Evolutionary conservation across 1,140 invertebrate genomes (phyloP), one percentile per base, ranked within the genome.

Genomic region (Ditylenchus dipsaci): DNA sequence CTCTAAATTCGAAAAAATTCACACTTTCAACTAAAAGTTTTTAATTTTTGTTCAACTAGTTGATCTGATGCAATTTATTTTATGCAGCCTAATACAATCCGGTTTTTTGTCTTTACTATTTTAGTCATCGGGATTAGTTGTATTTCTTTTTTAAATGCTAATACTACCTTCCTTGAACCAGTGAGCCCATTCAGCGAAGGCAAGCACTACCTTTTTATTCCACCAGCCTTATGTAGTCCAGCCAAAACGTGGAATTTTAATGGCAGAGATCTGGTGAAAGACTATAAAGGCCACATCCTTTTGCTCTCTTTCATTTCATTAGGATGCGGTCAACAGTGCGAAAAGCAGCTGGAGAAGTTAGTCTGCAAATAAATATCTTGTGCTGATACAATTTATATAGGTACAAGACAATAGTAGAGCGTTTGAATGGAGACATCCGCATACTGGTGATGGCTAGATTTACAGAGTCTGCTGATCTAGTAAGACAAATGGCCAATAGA

Each of bases 201-300:
- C 33, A 3, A 38, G 33, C 33, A 38, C 3, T 38, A 5, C 11
- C 3, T 38, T 38, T 38, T 38, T 38, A 38, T 11, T 38, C 3
- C 33, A 1, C 13, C 60, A 19, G 33, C 26, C 30, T 23, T 26
- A 1, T 70, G 68, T 30, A 49, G 64, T 60, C 17, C 33, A 21
- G 66, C 67, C 26, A 29, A 33, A 26, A 23, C 17, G 23, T 70
- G 66, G 68, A 38, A 67, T 19, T 49, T 67, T 17, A 61, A 69
- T 59, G 68, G 68, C 23, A 57, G 27, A 11, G 45, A 56, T 30
- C 15, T 69, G 38, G 49, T 70, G 15, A 7, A 29, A 7, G 68
- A 70, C 33, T 70, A 70, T 42, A 45, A 49, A 17, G 68, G 47
- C 21, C 65, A 65, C 63, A 29, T 67, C 1, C 65, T 67, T 38